Percentiles rank a stretch among this genome's conserved stretches.
These are phyloP conservation scores for Tor tambroides DNA, from an alignment of 2,113 vertebrate genomes.

Conservation along the genomic window DNA sequence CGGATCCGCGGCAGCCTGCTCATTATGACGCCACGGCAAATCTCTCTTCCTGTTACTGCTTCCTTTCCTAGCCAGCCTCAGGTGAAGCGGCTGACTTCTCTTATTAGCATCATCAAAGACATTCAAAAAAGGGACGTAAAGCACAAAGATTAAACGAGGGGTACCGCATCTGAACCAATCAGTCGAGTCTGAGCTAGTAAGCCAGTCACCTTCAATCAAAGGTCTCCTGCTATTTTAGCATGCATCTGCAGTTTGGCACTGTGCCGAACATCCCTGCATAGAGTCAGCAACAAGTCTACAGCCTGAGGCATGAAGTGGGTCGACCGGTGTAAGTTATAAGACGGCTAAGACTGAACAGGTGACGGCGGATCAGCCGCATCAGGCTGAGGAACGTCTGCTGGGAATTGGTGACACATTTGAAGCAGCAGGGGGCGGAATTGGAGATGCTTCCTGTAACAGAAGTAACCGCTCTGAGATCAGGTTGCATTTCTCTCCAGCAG, in stretches of 20 bases:
- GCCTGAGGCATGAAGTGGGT: constrained; percentile 25
- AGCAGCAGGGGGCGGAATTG: constrained; percentile 59
- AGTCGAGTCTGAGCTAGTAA: not conserved
- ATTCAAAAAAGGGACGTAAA: constrained; percentile 35
- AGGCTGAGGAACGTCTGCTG: constrained; percentile 23
- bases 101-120: constrained; percentile 40
- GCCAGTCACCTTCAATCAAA: constrained; percentile 15
- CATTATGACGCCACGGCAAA: not conserved
- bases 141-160: not conserved
- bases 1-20: constrained; percentile 21
- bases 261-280: not conserved
- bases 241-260: not conserved
- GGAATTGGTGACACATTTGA: constrained; percentile 44
- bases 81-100: constrained; percentile 30
- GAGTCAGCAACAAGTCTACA: constrained; percentile 21
- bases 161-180: not conserved
- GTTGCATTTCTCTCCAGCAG: constrained; percentile 41
- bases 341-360: no score
- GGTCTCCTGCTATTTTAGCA: constrained; percentile 9
- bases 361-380: constrained; percentile 46
- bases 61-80: constrained; percentile 27
- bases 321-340: constrained; percentile 6
- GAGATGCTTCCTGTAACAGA: constrained; percentile 59
- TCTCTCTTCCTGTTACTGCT: not conserved
- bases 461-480: constrained; percentile 46